A percentile compares a stretch with the other conserved stretches of the same genome.
Evolutionary conservation across 2,797 vertebrate species (phyloP).

Genomic region (Clarias fuscus): DNA sequence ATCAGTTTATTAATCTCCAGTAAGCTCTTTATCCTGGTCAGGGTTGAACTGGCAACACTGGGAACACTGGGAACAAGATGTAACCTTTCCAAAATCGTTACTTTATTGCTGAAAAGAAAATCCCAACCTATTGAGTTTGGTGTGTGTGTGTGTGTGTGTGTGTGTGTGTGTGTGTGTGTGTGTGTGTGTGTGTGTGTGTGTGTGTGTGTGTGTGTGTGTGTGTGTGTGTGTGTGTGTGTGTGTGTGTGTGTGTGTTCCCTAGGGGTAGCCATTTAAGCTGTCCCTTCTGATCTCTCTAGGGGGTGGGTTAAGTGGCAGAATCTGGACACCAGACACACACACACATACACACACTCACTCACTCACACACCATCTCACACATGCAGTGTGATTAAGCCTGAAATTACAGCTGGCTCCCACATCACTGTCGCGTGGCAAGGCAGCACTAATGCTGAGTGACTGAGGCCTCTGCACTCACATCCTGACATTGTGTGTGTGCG

Average conservation of each 20-base stretch:
- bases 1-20: background rate
- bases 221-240: conserved; percentile 37
- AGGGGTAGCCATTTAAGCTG: conserved; percentile 54
- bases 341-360: conserved; percentile 7
- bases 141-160: conserved; percentile 17
- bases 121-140: background rate
- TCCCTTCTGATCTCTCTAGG: conserved; percentile 68
- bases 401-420: conserved; percentile 34
- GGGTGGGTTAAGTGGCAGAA: conserved; percentile 59
- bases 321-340: conserved; percentile 51
- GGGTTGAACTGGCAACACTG: background rate
- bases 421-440: conserved; percentile 12
- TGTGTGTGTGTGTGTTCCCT: conserved; percentile 36
- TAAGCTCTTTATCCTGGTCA: background rate
- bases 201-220: conserved; percentile 27
- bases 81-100: background rate
- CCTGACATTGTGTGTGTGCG: conserved; percentile 5
- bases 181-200: conserved; percentile 15
- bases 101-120: background rate
- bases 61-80: background rate
- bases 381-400: conserved; percentile 16
- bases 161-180: conserved; percentile 22
- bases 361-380: background rate
- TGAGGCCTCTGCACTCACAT: conserved; percentile 8
- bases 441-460: conserved; percentile 2